Evolutionary conservation across 2,797 vertebrate species (phyloP).

Genomic region (Acanthurus leucopareius): DNA sequence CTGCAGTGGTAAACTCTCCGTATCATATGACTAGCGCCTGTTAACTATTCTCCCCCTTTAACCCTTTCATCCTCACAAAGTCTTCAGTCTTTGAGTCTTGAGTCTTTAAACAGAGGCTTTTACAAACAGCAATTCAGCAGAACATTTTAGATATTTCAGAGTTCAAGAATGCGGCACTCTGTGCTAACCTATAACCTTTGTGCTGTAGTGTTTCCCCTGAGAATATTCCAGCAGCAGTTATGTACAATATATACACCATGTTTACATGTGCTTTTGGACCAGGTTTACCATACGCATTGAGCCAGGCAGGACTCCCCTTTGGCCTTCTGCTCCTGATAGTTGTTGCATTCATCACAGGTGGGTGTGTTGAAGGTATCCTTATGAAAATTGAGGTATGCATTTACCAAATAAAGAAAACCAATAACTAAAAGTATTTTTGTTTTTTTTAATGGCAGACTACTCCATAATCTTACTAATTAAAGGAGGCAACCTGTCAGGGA

Average conservation of each 20-base stretch:
- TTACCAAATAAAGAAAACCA: background rate
- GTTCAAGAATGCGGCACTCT: no score
- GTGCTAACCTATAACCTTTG: no score
- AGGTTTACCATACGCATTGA: slow-evolving; percentile 96
- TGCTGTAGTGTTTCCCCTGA: no score
- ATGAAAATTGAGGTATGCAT: background rate
- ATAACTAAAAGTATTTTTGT: background rate
- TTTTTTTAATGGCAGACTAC: slow-evolving; percentile 88
- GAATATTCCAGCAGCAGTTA: background rate
- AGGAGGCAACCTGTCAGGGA: slow-evolving; percentile 91
- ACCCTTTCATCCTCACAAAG: slow-evolving; percentile 50
- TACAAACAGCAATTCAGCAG: background rate
- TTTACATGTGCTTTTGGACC: background rate
- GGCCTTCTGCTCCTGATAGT: slow-evolving; percentile 91
- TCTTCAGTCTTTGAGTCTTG: no score
- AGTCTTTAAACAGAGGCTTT: background rate
- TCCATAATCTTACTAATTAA: slow-evolving; percentile 95
- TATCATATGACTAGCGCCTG: slow-evolving; percentile 81
- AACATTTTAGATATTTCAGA: background rate
- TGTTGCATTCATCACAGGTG: slow-evolving; percentile 92
- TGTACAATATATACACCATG: background rate
- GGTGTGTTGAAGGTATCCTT: background rate
- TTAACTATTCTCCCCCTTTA: slow-evolving; percentile 39
- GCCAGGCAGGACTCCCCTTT: slow-evolving; percentile 94
- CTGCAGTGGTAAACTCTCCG: slow-evolving; percentile 40